These are phyloP conservation scores for Acanthopleura granulata DNA, from an alignment of 2,888 invertebrate species.

Conservation along the genomic window DNA sequence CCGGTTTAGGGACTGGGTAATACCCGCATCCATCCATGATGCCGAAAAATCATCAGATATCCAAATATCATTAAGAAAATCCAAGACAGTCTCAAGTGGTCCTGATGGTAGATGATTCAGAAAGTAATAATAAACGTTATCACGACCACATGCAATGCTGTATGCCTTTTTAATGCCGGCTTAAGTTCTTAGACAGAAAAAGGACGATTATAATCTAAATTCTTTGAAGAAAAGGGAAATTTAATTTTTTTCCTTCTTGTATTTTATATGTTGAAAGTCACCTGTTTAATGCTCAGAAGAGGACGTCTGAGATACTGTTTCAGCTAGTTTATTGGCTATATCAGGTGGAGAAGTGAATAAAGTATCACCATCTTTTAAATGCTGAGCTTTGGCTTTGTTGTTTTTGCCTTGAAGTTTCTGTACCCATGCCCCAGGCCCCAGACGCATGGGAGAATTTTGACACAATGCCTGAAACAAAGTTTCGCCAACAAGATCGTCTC, in stretches of 20 bases:
- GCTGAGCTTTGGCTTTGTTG: not conserved
- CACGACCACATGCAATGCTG: no score
- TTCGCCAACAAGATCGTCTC: no score
- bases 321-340: not conserved
- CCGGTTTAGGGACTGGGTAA: slow-evolving; percentile 35
- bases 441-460: no score
- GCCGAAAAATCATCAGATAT: slow-evolving; percentile 26
- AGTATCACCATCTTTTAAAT: not conserved
- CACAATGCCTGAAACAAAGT: no score
- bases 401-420: not conserved
- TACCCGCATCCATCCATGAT: slow-evolving; percentile 27
- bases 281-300: not conserved
- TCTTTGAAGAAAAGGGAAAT: not conserved
- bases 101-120: no score
- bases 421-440: no score
- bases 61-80: no score
- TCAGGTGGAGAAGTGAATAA: not conserved
- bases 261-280: not conserved
- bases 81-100: no score
- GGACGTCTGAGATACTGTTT: not conserved
- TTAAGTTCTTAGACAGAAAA: not conserved
- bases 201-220: not conserved
- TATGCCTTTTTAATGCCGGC: no score
- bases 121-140: no score
- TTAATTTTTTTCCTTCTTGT: not conserved